A percentile compares a stretch with the other conserved stretches of the same genome.
These are phyloP conservation scores for Poecilia latipinna DNA, from an alignment of 2,113 vertebrate species.

Conservation along the genomic window DNA sequence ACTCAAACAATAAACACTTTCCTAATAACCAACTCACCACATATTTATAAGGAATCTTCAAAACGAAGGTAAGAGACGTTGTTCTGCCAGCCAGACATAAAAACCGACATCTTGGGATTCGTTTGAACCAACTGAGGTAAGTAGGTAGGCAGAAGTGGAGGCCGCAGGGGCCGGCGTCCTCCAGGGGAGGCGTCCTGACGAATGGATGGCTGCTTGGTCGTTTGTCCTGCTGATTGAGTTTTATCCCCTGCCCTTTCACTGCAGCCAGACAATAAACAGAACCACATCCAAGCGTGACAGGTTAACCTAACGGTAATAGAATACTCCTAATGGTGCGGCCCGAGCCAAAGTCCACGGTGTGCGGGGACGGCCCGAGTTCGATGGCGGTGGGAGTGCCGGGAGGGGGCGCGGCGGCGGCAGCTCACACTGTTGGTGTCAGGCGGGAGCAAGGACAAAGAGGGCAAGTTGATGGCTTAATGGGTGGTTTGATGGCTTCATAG, in stretches of 20 bases:
- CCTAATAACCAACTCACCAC: constrained; percentile 41
- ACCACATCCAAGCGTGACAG: constrained; percentile 69
- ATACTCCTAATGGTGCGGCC: constrained; percentile 62
- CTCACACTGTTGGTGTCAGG: constrained; percentile 53
- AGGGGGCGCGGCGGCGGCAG: not conserved
- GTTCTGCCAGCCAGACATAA: constrained; percentile 2
- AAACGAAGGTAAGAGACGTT: no score
- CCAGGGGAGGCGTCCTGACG: constrained; percentile 49
- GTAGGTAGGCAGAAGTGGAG: no score
- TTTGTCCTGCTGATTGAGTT: constrained; percentile 76
- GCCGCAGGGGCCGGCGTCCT: not conserved
- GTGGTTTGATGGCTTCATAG: constrained; percentile 63
- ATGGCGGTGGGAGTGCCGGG: constrained; percentile 6
- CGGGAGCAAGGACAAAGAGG: constrained; percentile 67
- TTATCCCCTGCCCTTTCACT: constrained; percentile 74
- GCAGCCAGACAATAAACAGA: constrained; percentile 66
- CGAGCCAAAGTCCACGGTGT: constrained; percentile 34
- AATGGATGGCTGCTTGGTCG: constrained; percentile 52
- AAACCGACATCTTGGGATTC: constrained; percentile 17
- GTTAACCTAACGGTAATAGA: constrained; percentile 74
- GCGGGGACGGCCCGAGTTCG: constrained; percentile 13
- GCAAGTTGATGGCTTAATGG: constrained; percentile 67
- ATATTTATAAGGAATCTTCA: constrained; percentile 20
- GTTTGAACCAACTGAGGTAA: no score
- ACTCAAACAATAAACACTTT: not conserved